Base-by-base conservation (phyloP, 2,113 vertebrate species). In the Pelodiscus sinensis region DNA sequence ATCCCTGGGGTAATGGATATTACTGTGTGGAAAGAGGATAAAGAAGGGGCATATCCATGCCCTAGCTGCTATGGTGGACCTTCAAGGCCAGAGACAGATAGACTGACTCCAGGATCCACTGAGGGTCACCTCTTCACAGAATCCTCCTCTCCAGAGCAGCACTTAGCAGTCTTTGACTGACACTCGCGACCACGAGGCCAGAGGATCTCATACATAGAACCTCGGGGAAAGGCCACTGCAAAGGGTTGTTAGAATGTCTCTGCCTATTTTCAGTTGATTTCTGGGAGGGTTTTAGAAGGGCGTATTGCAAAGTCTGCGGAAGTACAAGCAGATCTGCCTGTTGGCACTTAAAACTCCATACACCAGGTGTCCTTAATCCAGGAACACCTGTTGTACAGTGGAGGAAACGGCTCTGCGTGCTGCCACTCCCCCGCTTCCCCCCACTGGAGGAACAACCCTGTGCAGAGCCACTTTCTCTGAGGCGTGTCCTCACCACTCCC, bases 31-130 rank as follows among this genome's bases (percentile, higher is more conserved):
- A 95, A 92, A 44, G 21, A 75, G 2, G 22, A 85, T 31, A 65
- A 31, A 22, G 87, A 24, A 81, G 82, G 24, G 3, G 14, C 9
- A 2, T 51, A 13, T 75, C 84, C 2, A 22, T 24, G 21, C 35
- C 71, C 87, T 77, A 9, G 60, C 54, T 88, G n/a, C 71, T 90
- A 1, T 71, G 6, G 0, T 10, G 24, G 75, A 35, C 51, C 51
- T 83, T 86, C n/a, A 18, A 68, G 15, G 15, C 31, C 62, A 68
- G 62, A 68, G 15, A 15, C 62, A 16, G 62, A 68, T 51, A 22
- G 55, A 58, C 52, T 96, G 83, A 84, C 95, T 89, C 75, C 77
- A 29, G 79, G 57, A 85, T 82, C 56, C 71, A 78, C 38, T 54
- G 22, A 83, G 87, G 85, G 91, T 75, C 71, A 38, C 35, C 11